Base-by-base conservation (phyloP, 2,888 invertebrate genomes). In the Cataglyphis cursor region DNA sequence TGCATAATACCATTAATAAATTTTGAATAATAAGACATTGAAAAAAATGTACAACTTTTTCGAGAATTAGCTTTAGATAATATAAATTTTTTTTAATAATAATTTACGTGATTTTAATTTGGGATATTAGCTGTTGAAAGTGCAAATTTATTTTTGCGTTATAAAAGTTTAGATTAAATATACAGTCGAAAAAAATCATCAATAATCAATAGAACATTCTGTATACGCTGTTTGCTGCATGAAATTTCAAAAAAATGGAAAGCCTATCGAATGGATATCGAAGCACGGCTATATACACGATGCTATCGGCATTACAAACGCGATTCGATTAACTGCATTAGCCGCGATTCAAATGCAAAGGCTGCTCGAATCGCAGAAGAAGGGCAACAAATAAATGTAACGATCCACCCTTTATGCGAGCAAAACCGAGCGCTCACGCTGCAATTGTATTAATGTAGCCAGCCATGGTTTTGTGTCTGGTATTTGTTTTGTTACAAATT, bases 261-360 rank as follows among this genome's bases (percentile, higher is more conserved):
- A 51, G 48, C 18, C 65, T 38, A 44, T 28, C 15, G 1, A 38
- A 38, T 41, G 38, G 3, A 15, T 68, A 57, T 66, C n/a, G 54
- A 76, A 9, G 28, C 15, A 10, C 28, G 3, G 48, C 24, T 62
- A 35, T 31, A n/a, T n/a, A 4, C 31, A 5, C 28, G 51, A 76
- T n/a, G 66, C 38, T 35, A 35, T 75, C 75, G 65, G 35, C n/a
- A 57, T 21, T 44, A 15, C 24, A 24, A 44, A 66, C n/a, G 24
- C 65, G 48, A 64, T 24, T 75, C 35, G 62, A 38, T 68, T 76
- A 76, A 76, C 15, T 65, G 75, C 75, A 76, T 41, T 68, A 68
- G 38, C 21, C 41, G n/a, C n/a, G n/a, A 76, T 76, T 76, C 54
- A 76, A 41, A 68, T 76, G 68, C 76, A 68, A 68, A 68, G 68